phyloP scores from a whole-genome alignment of 2,113 vertebrate genomes.

The Neofelis nebulosa region DNA sequence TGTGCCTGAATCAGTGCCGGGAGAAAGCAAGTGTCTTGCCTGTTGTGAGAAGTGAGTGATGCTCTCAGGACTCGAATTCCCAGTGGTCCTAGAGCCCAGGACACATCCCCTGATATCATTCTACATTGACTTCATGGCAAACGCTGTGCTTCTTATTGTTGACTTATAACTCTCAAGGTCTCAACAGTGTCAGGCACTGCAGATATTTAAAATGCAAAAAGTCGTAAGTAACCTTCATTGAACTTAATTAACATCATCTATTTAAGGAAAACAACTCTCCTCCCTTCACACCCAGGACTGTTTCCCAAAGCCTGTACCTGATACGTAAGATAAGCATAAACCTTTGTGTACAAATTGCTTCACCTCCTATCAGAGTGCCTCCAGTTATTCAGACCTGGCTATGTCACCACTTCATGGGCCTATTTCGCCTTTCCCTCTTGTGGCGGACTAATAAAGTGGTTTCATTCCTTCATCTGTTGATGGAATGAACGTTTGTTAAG shows the following conservation, averaged over 20 bases:
- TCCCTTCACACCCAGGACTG: not conserved
- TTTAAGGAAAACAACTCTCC: not conserved
- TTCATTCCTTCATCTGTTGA: not conserved
- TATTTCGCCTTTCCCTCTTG: not conserved
- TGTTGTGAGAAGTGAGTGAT: not conserved
- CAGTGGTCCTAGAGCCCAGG: not conserved
- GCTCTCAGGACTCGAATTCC: not conserved
- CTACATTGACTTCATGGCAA: not conserved
- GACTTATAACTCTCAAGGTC: not conserved
- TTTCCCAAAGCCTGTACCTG: not conserved
- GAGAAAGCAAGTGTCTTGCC: not conserved
- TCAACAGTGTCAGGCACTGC: not conserved
- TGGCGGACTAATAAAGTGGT: not conserved
- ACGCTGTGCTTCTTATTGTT: not conserved
- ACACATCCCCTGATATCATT: not conserved
- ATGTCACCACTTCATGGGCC: not conserved
- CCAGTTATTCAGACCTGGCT: not conserved
- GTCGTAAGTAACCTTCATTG: not conserved
- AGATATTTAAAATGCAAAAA: constrained; percentile 25
- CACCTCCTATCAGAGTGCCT: not conserved
- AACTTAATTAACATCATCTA: constrained; percentile 38
- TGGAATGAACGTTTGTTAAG: not conserved
- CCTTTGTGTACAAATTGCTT: not conserved
- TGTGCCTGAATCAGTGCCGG: not conserved
- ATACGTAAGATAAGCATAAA: constrained; percentile 6